A percentile compares a stretch with the other conserved stretches of the same genome.
Evolutionary conservation across 1,140 invertebrate genomes (phyloP).

Genomic region (Brachionus calyciflorus): DNA sequence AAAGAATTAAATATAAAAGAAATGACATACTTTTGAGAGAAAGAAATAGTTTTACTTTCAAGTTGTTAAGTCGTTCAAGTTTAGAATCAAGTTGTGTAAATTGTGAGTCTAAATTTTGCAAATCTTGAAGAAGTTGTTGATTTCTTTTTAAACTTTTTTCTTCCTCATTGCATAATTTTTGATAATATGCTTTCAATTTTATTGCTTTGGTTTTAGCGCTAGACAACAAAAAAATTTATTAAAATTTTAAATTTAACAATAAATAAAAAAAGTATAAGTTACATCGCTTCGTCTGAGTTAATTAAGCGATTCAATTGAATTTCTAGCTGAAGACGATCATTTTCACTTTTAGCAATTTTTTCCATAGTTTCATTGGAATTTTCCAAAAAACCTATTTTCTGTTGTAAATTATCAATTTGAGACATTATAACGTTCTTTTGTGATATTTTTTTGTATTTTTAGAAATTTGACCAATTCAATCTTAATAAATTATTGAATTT

Average conservation of each 20-base stretch:
- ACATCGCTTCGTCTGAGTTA: constrained; percentile 33
- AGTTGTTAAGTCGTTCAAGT: constrained; percentile 12
- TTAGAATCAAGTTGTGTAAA: constrained; percentile 39
- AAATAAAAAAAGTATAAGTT: neutral
- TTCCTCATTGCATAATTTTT: constrained; percentile 36
- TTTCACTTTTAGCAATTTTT: constrained; percentile 23
- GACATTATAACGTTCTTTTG: neutral
- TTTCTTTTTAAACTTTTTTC: constrained; percentile 41
- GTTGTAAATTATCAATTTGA: neutral
- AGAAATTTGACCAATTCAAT: no score
- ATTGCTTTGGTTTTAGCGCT: neutral
- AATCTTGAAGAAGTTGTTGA: constrained; percentile 17
- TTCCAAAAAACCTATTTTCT: constrained; percentile 20
- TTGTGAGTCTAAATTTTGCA: constrained; percentile 24
- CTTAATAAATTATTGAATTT: neutral
- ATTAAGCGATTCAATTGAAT: neutral
- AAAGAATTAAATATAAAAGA: neutral
- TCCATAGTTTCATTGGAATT: constrained; percentile 1
- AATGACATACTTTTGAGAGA: neutral
- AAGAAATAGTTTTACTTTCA: constrained; percentile 44
- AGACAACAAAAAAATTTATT: neutral
- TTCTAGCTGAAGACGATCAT: constrained; percentile 28
- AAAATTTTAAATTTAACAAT: neutral
- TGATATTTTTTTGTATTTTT: no score
- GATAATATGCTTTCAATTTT: constrained; percentile 26